These are phyloP conservation scores for Plutella xylostella DNA, from an alignment of 2,888 invertebrate genomes.

Conservation along the genomic window DNA sequence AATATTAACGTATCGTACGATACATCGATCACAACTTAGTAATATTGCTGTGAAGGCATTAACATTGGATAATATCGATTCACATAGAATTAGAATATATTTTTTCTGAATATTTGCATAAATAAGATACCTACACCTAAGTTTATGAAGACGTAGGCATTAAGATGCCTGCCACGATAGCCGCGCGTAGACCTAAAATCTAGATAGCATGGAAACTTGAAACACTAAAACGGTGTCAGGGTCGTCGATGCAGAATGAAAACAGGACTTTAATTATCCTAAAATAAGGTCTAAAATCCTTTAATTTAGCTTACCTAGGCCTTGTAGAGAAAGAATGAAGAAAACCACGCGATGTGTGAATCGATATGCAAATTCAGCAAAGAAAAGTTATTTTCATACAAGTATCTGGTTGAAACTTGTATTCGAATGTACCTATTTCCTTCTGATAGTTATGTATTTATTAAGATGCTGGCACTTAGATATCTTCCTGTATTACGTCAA, in stretches of 20 bases:
- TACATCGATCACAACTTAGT: no score
- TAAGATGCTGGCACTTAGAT: no score
- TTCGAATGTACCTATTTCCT: no score
- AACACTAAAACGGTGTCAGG: slow-evolving; percentile 44
- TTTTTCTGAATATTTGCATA: no score
- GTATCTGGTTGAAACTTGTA: not conserved
- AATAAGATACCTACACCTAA: no score
- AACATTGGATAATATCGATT: no score
- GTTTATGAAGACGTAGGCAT: no score
- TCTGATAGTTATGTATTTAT: no score
- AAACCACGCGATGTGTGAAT: not conserved
- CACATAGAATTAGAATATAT: no score
- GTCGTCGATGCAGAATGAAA: slow-evolving; percentile 25
- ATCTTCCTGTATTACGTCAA: no score
- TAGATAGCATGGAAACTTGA: slow-evolving; percentile 45
- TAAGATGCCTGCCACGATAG: slow-evolving; percentile 31
- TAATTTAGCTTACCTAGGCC: not conserved
- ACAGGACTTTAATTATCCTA: not conserved
- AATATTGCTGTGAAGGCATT: no score
- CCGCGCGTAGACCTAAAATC: slow-evolving; percentile 34
- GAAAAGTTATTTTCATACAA: slow-evolving; percentile 1
- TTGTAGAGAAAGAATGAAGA: slow-evolving; percentile 1
- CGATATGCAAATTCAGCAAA: slow-evolving; percentile 3
- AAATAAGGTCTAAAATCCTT: not conserved
- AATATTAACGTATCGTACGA: no score